These are phyloP conservation scores for Axinella damicornis DNA, from an alignment of 37 sponge, comb jelly and placozoan genomes.

Conservation along the genomic window DNA sequence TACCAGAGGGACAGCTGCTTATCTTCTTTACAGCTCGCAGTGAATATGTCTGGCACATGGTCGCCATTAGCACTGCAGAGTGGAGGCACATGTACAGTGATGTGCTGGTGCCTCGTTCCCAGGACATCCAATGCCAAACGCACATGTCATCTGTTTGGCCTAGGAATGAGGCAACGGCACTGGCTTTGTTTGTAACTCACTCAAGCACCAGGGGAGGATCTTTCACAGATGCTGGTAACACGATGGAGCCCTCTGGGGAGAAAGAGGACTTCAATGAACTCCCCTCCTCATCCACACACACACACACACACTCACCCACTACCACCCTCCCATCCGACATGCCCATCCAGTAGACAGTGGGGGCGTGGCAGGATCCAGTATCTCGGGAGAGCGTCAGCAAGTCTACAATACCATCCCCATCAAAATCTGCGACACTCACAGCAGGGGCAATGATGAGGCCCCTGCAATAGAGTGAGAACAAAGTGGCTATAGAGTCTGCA, in stretches of 20 bases:
- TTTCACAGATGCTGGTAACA: too few species aligned
- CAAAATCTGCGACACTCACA: conserved; percentile 35
- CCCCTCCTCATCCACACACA: not conserved
- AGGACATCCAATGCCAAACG: too few species aligned
- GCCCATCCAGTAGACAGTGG: conserved; percentile 29
- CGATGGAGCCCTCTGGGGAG: not conserved
- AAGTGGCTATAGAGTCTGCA: too few species aligned
- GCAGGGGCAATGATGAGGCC: conserved; percentile 3
- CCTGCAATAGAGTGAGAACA: conserved; percentile 18
- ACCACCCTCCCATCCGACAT: not conserved
- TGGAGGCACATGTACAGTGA: too few species aligned
- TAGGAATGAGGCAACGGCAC: not conserved
- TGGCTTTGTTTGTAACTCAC: conserved; percentile 15
- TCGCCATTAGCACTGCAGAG: conserved; percentile 63
- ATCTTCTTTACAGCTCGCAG: conserved; percentile 9
- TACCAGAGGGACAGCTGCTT: too few species aligned
- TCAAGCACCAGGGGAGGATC: conserved; percentile 15
- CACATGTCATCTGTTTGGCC: too few species aligned
- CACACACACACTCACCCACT: not conserved
- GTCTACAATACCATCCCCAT: conserved; percentile 63
- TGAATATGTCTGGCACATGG: conserved; percentile 53
- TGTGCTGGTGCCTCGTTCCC: too few species aligned
- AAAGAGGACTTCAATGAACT: too few species aligned
- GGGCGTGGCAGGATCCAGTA: conserved; percentile 2
- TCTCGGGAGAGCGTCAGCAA: not conserved